These are phyloP conservation scores for Ranitomeya variabilis DNA, from an alignment of 2,113 vertebrate species.

Conservation along the genomic window DNA sequence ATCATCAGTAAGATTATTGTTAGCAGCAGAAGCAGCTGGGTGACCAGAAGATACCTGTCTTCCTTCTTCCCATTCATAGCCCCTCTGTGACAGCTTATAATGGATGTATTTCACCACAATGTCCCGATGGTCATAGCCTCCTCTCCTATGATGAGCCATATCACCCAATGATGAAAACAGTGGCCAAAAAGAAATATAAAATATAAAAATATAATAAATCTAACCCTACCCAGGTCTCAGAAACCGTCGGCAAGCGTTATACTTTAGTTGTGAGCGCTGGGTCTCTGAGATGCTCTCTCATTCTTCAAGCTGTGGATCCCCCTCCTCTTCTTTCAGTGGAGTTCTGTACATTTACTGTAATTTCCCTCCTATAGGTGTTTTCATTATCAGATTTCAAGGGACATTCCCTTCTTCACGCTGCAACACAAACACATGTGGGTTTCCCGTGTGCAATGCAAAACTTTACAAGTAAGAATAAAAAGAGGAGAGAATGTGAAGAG, in stretches of 20 bases:
- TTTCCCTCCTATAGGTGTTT: slow-evolving; percentile 74
- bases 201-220: slow-evolving; percentile 65
- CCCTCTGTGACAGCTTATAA: slow-evolving; percentile 81
- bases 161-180: slow-evolving; percentile 61
- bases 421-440: slow-evolving; percentile 60
- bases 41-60: slow-evolving; percentile 60
- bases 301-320: slow-evolving; percentile 73
- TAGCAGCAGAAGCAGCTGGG: slow-evolving; percentile 63
- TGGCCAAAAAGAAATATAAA: slow-evolving; percentile 65
- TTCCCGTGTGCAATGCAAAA: slow-evolving; percentile 36
- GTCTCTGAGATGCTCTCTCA: slow-evolving; percentile 68
- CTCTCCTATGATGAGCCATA: slow-evolving; percentile 78
- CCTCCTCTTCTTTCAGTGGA: slow-evolving; percentile 72
- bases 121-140: slow-evolving; percentile 78
- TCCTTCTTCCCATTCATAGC: slow-evolving; percentile 78
- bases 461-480: not conserved
- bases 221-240: slow-evolving; percentile 42
- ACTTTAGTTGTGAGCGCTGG: slow-evolving; percentile 70
- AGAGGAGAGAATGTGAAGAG: not conserved
- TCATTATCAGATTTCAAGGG: slow-evolving; percentile 67
- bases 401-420: slow-evolving; percentile 70
- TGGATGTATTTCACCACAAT: slow-evolving; percentile 82
- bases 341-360: slow-evolving; percentile 67
- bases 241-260: slow-evolving; percentile 64
- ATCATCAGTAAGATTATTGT: slow-evolving; percentile 70